phyloP scores from a whole-genome alignment of 2,888 invertebrate genomes.

The Dasypogon diadema region DNA sequence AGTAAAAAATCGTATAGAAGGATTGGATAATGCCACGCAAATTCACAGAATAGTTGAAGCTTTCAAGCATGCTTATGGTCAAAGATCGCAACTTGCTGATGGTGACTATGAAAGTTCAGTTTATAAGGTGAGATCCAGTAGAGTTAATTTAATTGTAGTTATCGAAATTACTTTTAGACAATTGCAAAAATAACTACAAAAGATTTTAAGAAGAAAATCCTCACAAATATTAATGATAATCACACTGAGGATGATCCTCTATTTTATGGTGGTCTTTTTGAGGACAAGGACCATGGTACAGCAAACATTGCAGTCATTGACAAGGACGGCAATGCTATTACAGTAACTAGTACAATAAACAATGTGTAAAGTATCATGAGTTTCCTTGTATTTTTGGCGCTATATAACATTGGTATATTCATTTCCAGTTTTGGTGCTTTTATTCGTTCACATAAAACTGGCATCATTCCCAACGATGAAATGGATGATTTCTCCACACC shows the following conservation, averaged over 20 bases:
- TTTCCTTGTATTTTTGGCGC: too few species aligned
- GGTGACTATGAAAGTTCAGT: conserved; percentile 65
- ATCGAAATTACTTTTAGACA: background rate
- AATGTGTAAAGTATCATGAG: conserved; percentile 70
- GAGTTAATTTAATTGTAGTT: background rate
- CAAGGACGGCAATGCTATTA: conserved; percentile 89
- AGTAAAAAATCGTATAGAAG: conserved; percentile 68
- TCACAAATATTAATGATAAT: conserved; percentile 67
- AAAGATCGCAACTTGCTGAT: conserved; percentile 82
- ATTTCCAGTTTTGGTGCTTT: conserved; percentile 82
- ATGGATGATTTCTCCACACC: conserved; percentile 97
- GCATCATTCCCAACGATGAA: conserved; percentile 92
- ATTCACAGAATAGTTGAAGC: conserved; percentile 85
- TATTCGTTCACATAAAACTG: conserved; percentile 79
- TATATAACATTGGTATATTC: conserved; percentile 65
- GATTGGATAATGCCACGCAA: conserved; percentile 55
- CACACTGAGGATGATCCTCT: conserved; percentile 75
- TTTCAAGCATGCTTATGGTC: conserved; percentile 92
- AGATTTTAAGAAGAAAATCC: background rate
- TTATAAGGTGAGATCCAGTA: conserved; percentile 50
- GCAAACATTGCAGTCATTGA: conserved; percentile 87
- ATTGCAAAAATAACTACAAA: background rate
- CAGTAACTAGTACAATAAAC: conserved; percentile 91
- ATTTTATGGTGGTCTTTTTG: conserved; percentile 77
- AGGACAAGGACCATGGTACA: conserved; percentile 83